phyloP scores from a whole-genome alignment of 1,140 invertebrate genomes.

The Pararge aegeria region DNA sequence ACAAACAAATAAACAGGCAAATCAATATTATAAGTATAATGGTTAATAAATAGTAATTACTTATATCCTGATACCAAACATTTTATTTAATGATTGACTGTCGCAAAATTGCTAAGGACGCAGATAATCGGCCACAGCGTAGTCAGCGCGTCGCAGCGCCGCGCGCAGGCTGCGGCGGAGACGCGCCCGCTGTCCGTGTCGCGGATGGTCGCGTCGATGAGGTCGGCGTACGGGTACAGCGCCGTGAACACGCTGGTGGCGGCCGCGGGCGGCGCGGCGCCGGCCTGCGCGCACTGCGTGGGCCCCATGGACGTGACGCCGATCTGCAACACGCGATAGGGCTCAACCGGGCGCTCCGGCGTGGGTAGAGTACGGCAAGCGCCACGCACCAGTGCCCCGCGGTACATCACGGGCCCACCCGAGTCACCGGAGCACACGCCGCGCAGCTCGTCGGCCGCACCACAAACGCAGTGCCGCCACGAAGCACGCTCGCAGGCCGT shows the following conservation, averaged over 20 bases:
- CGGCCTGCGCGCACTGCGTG: constrained; percentile 39
- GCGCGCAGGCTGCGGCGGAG: neutral
- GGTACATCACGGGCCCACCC: constrained; percentile 52
- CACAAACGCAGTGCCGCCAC: constrained; percentile 59
- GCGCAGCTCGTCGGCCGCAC: constrained; percentile 21
- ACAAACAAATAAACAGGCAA: no score
- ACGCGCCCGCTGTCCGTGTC: constrained; percentile 26
- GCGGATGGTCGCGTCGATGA: constrained; percentile 52
- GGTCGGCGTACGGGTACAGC: constrained; percentile 41
- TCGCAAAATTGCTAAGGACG: no score
- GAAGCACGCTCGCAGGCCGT: constrained; percentile 38
- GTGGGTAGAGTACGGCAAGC: neutral
- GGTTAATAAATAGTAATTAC: no score
- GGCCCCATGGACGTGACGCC: constrained; percentile 67
- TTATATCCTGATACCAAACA: no score
- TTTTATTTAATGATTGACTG: no score
- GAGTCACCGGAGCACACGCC: constrained; percentile 63
- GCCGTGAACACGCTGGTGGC: constrained; percentile 61
- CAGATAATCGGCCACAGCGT: neutral
- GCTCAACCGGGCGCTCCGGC: neutral
- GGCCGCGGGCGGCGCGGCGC: constrained; percentile 13
- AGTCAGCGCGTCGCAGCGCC: neutral
- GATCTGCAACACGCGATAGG: constrained; percentile 32
- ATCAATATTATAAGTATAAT: no score
- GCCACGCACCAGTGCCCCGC: constrained; percentile 39